Base-by-base conservation (phyloP, 2,888 invertebrate species). In the Cynaeus angustus region DNA sequence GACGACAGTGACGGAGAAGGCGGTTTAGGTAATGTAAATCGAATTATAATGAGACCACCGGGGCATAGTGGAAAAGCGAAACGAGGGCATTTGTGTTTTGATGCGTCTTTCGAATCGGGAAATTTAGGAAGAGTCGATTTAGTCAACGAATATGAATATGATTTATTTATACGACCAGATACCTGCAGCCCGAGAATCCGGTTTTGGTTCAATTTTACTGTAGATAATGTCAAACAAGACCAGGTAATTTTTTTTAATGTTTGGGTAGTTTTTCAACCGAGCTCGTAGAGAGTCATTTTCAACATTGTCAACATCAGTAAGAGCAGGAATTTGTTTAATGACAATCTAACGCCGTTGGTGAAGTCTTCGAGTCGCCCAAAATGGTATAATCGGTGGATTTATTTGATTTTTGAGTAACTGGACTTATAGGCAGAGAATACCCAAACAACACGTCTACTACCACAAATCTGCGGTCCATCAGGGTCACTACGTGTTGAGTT, bases 181-280 rank as follows among this genome's bases (percentile, higher is more conserved):
- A 98, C 98, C 0, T 97, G 98, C 84, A 94, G 96, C 83, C 97
- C 98, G 0, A 89, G 96, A 46, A 91, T 94, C 73, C 88, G 99
- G 53, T 93, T 98, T 77, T 99, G 98, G 99, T 99, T 98, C 86
- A 97, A 99, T 86, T 99, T 99, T 82, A 96, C 97, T 0, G 98
- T 99, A 37, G 98, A 98, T 84, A 99, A 99, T 83, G 95, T 95
- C 0, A 93, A 92, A 78, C 90, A 92, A 70, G 97, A 98, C 84
- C 98, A 98, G 89, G 94, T 93, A 82, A 1, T n/a, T n/a, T n/a
- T n/a, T n/a, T 21, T 21, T 64, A 64, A 33, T 33, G 6, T 21
- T 21, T 21, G 21, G n/a, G 6, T 33, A 33, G 7, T 33, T 6
- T 33, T 2, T 43, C 1, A 59, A 33, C 66, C 68, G 68, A 67